Evolutionary conservation across 2,113 vertebrate genomes (phyloP), one percentile per base, ranked within the genome.

Genomic region (Phalacrocorax aristotelis): DNA sequence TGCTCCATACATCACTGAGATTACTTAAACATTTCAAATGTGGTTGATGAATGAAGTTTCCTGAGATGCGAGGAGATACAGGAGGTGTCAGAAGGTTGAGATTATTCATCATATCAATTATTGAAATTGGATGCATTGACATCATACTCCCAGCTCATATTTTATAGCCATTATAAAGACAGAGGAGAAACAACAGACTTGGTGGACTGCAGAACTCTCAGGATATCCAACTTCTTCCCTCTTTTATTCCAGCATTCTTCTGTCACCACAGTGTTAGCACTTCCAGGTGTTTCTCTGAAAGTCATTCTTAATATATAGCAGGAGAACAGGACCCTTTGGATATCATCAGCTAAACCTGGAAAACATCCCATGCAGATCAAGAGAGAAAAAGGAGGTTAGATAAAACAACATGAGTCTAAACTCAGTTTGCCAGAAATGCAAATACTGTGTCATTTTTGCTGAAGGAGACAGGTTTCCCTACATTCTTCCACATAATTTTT

Each of bases 51-150:
- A 99, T 99, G 98, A 99, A 99, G 98, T 98, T 99, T 97, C 97
- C 93, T 96, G 95, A 98, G 98, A 98, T 98, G 97, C 97, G 95
- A 97, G 95, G 97, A 98, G 97, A 98, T 98, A 98, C 97, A 98
- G 98, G 98, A 99, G 98, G 98, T 99, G 98, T 98, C 98, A 97
- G 98, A 98, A 98, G 98, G 99, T 98, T 99, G 98, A 98, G 98
- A 98, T 98, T 99, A 99, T 99, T 99, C 98, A 99, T 99, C 99
- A 99, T 98, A 98, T 98, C 99, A 99, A 99, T 99, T 99, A 99
- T 99, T 99, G 98, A 99, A 99, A 99, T 98, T 99, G 98, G 98
- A 98, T 99, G 98, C 98, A 95, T 98, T 99, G 99, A 99, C 99
- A 99, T 99, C 98, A 98, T 98, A 98, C 95, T 98, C 97, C 98